Evolutionary conservation across 37 sponge, comb jelly and placozoan species (phyloP), one percentile per base, ranked within the genome.

Genomic region (Eunapius fragilis): DNA sequence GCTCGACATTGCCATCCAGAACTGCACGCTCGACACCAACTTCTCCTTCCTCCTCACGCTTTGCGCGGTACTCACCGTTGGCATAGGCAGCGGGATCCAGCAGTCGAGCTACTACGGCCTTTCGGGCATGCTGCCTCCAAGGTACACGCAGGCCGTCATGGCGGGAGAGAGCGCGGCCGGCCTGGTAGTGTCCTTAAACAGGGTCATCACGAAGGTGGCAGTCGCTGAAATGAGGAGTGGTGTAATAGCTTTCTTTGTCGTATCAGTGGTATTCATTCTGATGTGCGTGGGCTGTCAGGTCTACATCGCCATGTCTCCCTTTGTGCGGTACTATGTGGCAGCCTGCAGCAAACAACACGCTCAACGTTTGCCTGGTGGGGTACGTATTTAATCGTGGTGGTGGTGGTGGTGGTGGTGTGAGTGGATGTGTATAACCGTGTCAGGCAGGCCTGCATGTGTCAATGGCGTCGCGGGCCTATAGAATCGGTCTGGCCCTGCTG

Each of bases 41-140:
- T 68, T 48, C 19, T 72, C 90, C 0, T 95, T 87, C 68, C 71
- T 72, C 47, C 77, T 95, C 41, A 95, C 93, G 19, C 32, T 95
- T 0, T 11, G 86, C 32, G 31, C 84, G 70, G 75, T 95, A 28
- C 73, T 58, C 7, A 41, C 89, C 27, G 79, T 86, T 25, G 88
- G 86, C 7, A 14, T 89, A 19, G 95, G 94, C 41, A 80, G 80
- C 38, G 94, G 94, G 87, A 72, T 90, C 87, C 97, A 97, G 72
- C 95, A 97, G 90, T 89, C 95, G 14, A 94, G 93, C 70, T 94
- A 88, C 74, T 97, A 97, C 86, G 97, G 97, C 6, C 85, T 94
- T 25, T 80, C 95, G 2, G 94, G 95, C 12, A 94, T 97, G 93
- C 84, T 97, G 0, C 95, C 97, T 0, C 71, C 68, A 31, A 76